Evolutionary conservation across 2,888 invertebrate genomes (phyloP), one percentile per base, ranked within the genome.

Genomic region (Leucoptera coffeella): DNA sequence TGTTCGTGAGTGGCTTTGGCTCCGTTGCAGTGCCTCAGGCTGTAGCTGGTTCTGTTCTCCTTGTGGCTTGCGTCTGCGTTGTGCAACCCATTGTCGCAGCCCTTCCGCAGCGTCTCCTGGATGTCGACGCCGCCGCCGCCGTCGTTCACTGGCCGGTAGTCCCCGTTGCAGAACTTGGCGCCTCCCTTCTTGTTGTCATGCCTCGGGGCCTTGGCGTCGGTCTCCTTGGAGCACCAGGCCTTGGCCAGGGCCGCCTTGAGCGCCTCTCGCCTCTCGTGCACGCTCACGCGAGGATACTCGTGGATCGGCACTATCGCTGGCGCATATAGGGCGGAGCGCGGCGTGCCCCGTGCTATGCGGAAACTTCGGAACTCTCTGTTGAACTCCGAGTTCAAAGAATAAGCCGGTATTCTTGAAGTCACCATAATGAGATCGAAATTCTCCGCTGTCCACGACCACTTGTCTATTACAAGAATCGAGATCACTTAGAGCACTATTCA

Each of bases 321-420:
- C 35, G 69, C 69, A 42, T 69, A 69, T 37, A 69, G 47, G 40
- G 64, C 58, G 36, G 67, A 64, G 34, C 67, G 58, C 42, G 71
- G 67, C 35, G 72, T 67, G 36, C 65, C 64, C 43, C 71, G 53
- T 38, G 72, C 64, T 42, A 71, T 64, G 43, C 72, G 67, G 57
- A 73, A 73, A 64, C 72, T 73, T 58, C 72, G 64, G 56, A 73
- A 73, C 61, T 73, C 72, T 54, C 72, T 67, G 59, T 73, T 71
- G 60, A 75, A 67, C 59, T 77, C 77, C 59, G 75, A 74, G 59
- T 75, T 75, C 40, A 77, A 59, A 52, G 72, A 71, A 62, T 75
- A 74, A 52, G 74, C 76, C 36, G 77, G 76, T 62, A 77, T 74
- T 50, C 75, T 73, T 52, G 75, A 75, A 50, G 75, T 75, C 54